A percentile compares a stretch with the other conserved stretches of the same genome.
phyloP scores from a whole-genome alignment of 2,113 vertebrate genomes.

The Thymallus thymallus region DNA sequence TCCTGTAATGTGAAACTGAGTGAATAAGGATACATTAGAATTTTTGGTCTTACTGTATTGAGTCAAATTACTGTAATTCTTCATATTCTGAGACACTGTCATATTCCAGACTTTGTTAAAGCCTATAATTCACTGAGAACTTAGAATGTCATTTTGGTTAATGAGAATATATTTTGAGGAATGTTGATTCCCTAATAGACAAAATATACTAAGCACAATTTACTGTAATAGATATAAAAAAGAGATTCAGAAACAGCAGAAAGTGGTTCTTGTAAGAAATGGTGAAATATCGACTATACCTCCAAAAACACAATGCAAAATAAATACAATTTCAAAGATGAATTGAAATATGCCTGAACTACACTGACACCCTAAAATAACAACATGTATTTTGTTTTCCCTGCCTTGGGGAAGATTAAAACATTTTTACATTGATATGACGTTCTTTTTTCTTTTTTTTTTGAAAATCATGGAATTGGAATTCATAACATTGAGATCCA shows the following conservation, averaged over 20 bases:
- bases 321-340: not conserved
- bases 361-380: not conserved
- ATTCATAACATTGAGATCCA: conserved; percentile 4
- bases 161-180: no score
- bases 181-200: no score
- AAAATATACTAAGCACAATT: no score
- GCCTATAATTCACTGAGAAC: no score
- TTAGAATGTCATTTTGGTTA: no score
- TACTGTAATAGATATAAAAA: no score
- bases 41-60: not conserved
- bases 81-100: no score
- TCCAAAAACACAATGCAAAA: not conserved
- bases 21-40: conserved; percentile 24
- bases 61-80: no score
- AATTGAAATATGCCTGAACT: no score
- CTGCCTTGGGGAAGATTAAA: not conserved
- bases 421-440: not conserved
- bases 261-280: not conserved
- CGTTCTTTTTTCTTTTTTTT: not conserved
- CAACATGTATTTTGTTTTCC: not conserved
- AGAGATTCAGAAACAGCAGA: no score
- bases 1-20: conserved; percentile 69
- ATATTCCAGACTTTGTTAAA: no score
- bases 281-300: not conserved
- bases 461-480: not conserved